Conservation (phyloP, 2,888 invertebrate genomes). For the Falcaria lacertinaria region DNA sequence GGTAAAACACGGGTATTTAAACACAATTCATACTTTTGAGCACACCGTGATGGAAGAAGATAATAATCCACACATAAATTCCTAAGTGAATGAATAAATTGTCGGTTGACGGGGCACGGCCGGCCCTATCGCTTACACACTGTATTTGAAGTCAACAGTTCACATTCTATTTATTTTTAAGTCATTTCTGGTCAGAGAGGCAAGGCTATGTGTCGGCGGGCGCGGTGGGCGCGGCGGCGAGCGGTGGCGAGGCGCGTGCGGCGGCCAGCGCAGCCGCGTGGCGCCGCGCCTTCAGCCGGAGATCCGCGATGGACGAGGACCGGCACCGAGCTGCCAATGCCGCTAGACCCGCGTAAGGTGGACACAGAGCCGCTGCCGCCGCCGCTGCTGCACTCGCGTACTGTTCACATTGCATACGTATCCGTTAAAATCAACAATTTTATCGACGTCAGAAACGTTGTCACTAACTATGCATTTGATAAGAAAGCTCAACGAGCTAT, state of each 20-base stretch:
- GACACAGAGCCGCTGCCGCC: constrained; percentile 83
- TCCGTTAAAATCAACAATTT: neutral
- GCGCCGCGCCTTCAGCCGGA: constrained; percentile 94
- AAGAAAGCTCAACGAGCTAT: too few species aligned
- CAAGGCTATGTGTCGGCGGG: constrained; percentile 54
- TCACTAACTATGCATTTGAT: too few species aligned
- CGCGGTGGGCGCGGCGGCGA: constrained; percentile 32
- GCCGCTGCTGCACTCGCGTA: constrained; percentile 70
- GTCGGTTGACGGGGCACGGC: too few species aligned
- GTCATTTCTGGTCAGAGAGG: neutral
- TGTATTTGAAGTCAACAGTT: too few species aligned
- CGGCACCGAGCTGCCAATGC: constrained; percentile 90
- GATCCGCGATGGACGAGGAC: constrained; percentile 95
- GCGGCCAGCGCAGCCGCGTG: constrained; percentile 93
- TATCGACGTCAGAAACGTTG: too few species aligned
- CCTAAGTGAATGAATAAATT: too few species aligned
- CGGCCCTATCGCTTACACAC: too few species aligned
- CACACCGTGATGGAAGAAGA: too few species aligned
- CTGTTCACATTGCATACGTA: constrained; percentile 23
- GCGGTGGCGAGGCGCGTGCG: constrained; percentile 53
- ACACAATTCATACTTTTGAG: too few species aligned
- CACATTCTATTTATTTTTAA: too few species aligned
- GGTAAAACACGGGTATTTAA: too few species aligned
- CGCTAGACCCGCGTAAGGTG: constrained; percentile 85
- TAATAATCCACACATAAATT: too few species aligned